Percentiles rank a stretch among this genome's conserved stretches.
Conservation (phyloP, 2,113 vertebrate species). For the Bubo blakistoni region DNA sequence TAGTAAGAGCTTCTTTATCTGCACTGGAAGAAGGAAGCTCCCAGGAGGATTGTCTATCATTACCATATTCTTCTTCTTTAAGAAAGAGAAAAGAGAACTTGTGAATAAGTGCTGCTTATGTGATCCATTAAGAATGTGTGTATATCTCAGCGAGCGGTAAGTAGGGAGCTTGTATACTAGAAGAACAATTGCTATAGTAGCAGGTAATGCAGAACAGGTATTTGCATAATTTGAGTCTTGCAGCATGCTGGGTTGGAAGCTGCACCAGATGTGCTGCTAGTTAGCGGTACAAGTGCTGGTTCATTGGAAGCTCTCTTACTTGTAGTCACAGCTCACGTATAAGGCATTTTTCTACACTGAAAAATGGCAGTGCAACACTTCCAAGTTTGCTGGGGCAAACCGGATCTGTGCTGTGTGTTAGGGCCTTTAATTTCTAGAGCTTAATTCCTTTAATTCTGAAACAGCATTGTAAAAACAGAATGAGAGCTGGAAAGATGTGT, state of each 20-base stretch:
- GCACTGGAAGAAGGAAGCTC: not conserved
- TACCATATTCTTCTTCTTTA: not conserved
- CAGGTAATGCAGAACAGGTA: not conserved
- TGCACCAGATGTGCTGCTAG: not conserved
- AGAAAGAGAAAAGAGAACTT: not conserved
- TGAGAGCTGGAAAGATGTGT: not conserved
- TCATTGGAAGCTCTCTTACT: rapidly evolving
- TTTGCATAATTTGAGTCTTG: not conserved
- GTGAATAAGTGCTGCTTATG: not conserved
- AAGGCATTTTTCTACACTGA: rapidly evolving
- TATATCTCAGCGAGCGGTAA: not conserved
- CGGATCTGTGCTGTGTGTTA: too few species aligned
- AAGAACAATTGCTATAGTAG: not conserved
- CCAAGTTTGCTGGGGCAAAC: rapidly evolving
- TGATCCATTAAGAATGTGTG: not conserved
- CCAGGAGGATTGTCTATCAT: not conserved
- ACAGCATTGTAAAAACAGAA: rapidly evolving
- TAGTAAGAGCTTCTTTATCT: not conserved
- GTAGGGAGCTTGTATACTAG: not conserved
- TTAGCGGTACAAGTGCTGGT: rapidly evolving
- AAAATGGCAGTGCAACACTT: rapidly evolving
- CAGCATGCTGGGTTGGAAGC: not conserved
- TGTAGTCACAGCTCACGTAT: rapidly evolving
- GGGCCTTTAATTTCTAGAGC: not conserved
- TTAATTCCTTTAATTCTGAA: not conserved